Percentiles rank a stretch among this genome's conserved stretches.
These are phyloP conservation scores for Clunio marinus DNA, from an alignment of 2,888 invertebrate species.

Conservation along the genomic window DNA sequence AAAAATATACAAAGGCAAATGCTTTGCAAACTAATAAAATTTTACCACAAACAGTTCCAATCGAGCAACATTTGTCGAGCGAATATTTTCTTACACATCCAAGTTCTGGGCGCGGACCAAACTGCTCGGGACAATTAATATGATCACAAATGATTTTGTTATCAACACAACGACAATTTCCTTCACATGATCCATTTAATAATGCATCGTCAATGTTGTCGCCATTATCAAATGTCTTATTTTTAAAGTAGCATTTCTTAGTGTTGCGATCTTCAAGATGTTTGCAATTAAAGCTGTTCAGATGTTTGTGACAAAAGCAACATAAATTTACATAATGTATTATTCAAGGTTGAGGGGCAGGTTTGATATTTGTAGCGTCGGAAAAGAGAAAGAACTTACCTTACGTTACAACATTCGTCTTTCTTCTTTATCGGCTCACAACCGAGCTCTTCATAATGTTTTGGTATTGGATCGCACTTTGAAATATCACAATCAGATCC, in stretches of 20 bases:
- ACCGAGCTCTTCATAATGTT: slow-evolving; percentile 29
- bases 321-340: not conserved
- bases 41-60: slow-evolving; percentile 29
- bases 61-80: slow-evolving; percentile 16
- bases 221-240: not conserved
- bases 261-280: not conserved
- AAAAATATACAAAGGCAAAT: not conserved
- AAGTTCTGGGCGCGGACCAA: not conserved
- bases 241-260: slow-evolving; percentile 10
- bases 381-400: not conserved
- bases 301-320: not conserved
- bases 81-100: slow-evolving; percentile 17
- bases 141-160: slow-evolving; percentile 1
- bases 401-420: slow-evolving; percentile 7
- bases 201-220: not conserved
- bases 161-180: not conserved
- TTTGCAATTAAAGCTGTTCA: slow-evolving; percentile 19
- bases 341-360: slow-evolving; percentile 6
- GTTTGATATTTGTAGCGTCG: no score
- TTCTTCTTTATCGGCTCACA: slow-evolving; percentile 18
- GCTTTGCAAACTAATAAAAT: not conserved
- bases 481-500: slow-evolving; percentile 18
- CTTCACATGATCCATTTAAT: not conserved
- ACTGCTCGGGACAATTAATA: not conserved
- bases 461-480: slow-evolving; percentile 11